These are phyloP conservation scores for Mormyrus lacerda DNA, from an alignment of 2,113 vertebrate genomes.

Conservation along the genomic window DNA sequence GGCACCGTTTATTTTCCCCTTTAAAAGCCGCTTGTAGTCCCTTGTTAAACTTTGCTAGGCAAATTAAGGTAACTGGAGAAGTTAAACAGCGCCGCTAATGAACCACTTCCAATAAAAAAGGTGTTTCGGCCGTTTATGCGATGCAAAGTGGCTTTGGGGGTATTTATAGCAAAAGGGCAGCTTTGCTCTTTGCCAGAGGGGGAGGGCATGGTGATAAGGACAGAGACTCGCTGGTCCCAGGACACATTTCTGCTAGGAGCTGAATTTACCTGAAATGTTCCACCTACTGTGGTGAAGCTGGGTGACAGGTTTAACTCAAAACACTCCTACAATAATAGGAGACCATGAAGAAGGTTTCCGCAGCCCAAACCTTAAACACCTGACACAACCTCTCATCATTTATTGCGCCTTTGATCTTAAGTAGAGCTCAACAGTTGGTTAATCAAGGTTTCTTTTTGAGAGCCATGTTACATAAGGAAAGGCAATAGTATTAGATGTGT, in stretches of 20 bases:
- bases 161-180: background rate
- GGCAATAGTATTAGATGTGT: background rate
- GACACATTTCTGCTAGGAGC: background rate
- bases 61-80: background rate
- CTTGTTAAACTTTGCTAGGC: background rate
- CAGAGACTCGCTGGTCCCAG: background rate
- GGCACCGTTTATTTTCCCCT: background rate
- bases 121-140: background rate
- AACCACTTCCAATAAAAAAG: background rate
- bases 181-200: background rate
- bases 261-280: background rate
- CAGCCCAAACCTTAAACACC: background rate
- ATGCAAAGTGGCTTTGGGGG: background rate
- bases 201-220: background rate
- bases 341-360: background rate
- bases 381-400: background rate
- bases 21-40: background rate
- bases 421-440: conserved; percentile 4
- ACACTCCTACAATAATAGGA: background rate
- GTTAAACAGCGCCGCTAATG: background rate
- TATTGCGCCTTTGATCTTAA: conserved; percentile 11
- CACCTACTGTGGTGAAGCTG: background rate
- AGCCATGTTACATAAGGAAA: background rate
- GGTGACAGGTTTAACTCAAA: background rate
- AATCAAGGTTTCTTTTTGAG: conserved; percentile 26